A percentile compares a stretch with the other conserved stretches of the same genome.
These are phyloP conservation scores for Yoshiicerus persimilis DNA, from an alignment of 1,140 invertebrate species.

Conservation along the genomic window DNA sequence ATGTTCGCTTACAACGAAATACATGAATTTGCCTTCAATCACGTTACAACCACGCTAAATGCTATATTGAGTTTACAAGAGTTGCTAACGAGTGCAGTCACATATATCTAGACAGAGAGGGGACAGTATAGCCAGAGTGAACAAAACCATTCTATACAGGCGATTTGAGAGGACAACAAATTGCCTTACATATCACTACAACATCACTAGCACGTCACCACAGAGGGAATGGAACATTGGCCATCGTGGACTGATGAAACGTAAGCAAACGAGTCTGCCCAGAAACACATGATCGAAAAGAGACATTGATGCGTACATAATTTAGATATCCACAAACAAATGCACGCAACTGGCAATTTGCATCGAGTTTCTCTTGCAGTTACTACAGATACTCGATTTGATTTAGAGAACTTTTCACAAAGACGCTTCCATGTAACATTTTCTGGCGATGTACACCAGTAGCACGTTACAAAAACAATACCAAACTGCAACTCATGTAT, in stretches of 20 bases:
- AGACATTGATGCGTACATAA: not conserved
- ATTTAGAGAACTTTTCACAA: not conserved
- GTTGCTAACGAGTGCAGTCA: too few species aligned
- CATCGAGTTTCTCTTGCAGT: not conserved
- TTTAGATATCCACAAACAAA: not conserved
- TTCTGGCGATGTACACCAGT: too few species aligned
- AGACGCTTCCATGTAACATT: too few species aligned
- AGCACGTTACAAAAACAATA: too few species aligned
- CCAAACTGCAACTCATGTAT: too few species aligned
- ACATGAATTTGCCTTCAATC: not conserved
- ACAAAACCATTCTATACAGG: not conserved
- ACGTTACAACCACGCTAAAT: not conserved
- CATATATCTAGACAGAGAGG: not conserved
- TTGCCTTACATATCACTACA: not conserved
- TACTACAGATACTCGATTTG: not conserved
- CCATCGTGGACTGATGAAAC: not conserved
- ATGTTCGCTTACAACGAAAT: not conserved
- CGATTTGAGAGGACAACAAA: not conserved
- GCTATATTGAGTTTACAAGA: not conserved
- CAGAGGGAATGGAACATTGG: not conserved
- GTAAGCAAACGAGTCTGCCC: not conserved
- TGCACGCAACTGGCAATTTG: not conserved
- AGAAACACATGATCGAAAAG: not conserved
- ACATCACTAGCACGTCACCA: not conserved
- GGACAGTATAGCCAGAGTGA: not conserved